phyloP scores from a whole-genome alignment of 2,888 invertebrate genomes.

The Podotricha telesiphe region DNA sequence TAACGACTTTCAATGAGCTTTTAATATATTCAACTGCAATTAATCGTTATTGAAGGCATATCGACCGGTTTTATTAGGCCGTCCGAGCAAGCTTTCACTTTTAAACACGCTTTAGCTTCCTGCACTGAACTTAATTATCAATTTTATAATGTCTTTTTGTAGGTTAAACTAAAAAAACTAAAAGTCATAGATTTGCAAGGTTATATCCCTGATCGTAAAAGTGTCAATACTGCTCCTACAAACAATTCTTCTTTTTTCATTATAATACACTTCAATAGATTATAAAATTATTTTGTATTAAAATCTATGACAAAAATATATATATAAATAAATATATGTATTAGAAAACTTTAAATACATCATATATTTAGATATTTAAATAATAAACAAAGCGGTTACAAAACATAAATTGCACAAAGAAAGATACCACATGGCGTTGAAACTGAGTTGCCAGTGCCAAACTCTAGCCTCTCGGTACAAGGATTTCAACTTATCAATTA shows the following conservation, averaged over 20 bases:
- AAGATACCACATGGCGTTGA: slow-evolving; percentile 44
- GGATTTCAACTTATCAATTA: slow-evolving; percentile 85
- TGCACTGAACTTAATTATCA: slow-evolving; percentile 34
- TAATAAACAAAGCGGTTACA: slow-evolving; percentile 9
- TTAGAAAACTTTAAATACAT: neutral
- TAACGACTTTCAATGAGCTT: slow-evolving; percentile 43
- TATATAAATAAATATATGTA: neutral
- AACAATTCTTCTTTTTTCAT: too few relatives aligned
- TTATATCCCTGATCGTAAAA: neutral
- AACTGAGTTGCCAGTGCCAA: slow-evolving; percentile 64
- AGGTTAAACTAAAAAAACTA: neutral
- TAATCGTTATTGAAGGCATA: slow-evolving; percentile 51
- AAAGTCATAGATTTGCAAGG: neutral
- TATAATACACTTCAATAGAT: neutral
- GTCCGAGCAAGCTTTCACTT: slow-evolving; percentile 54
- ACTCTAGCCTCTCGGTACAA: slow-evolving; percentile 80
- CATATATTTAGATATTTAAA: neutral
- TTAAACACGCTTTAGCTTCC: slow-evolving; percentile 46
- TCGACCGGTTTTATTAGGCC: slow-evolving; percentile 52
- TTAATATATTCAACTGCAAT: slow-evolving; percentile 51
- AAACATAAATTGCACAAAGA: slow-evolving; percentile 42
- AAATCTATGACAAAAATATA: too few relatives aligned
- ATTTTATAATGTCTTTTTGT: slow-evolving; percentile 25
- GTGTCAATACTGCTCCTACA: too few relatives aligned
- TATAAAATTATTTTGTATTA: too few relatives aligned